Evolutionary conservation across 1,140 invertebrate genomes (phyloP), one percentile per base, ranked within the genome.

Genomic region (Procambarus clarkii): DNA sequence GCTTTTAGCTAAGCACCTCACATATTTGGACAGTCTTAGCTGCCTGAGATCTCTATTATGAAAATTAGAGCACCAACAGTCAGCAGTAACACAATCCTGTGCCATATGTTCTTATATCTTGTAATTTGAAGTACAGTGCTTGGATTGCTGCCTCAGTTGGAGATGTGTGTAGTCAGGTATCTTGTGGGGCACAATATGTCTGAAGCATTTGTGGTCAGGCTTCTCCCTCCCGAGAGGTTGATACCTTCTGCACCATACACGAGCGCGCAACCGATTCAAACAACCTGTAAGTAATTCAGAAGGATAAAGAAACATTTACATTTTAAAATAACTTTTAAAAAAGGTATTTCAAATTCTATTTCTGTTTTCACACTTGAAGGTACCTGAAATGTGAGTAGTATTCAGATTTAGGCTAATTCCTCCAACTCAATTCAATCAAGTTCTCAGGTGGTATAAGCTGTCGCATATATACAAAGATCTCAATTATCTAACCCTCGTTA

Each of bases 221-320:
- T 50, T 91, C 90, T 13, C 74, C 76, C 4, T 91, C 90, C 78
- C 90, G 58, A 8, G 58, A n/a, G n/a, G 60, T 60, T 76, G 85
- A 74, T 7, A 88, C 86, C 94, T 97, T 98, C 93, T 97, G 97
- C 84, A 97, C 97, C 96, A 98, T 97, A 95, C 98, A 99, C 0
- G 98, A 98, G 87, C 98, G 96, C 18, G 98, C 98, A 71, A 99
- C 98, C 1, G 98, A 98, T 94, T 98, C 98, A 94, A 99, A 98
- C 92, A 99, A 86, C 77, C 92, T 92, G 92, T 18, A 84, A 85
- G 69, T 34, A 34, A 34, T 34, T 34, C 34, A 34, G 34, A 34
- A 34, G 34, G 34, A 34, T 34, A 34, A 34, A 34, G 34, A 34
- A 34, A 34, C 34, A 34, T 34, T 34, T 34, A 34, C 1, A 34